Evolutionary conservation across 2,113 vertebrate genomes (phyloP).

Genomic region (Semicossyphus pulcher): DNA sequence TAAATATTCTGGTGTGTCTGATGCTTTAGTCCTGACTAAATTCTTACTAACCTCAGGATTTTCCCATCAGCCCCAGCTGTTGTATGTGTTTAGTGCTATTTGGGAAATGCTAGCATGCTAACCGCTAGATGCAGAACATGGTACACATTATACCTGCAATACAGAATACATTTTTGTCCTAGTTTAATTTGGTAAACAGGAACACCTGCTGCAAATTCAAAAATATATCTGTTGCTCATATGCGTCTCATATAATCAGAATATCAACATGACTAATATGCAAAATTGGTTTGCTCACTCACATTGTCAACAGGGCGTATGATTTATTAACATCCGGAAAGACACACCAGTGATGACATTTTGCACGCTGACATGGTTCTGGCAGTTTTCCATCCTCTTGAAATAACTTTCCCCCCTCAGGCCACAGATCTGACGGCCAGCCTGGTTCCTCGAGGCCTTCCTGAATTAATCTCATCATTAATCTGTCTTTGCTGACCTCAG

Average conservation of each 20-base stretch:
- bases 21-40: too few species aligned
- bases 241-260: background rate
- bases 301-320: background rate
- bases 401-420: constrained; percentile 18
- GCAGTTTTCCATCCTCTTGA: background rate
- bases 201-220: background rate
- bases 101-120: too few species aligned
- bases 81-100: too few species aligned
- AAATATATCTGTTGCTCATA: background rate
- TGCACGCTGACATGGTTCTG: background rate
- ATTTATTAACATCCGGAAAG: background rate
- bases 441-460: constrained; percentile 36
- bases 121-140: too few species aligned
- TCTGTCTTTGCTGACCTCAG: constrained; percentile 19
- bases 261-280: background rate
- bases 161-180: background rate
- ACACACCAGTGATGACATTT: constrained; percentile 3
- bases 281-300: background rate
- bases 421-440: constrained; percentile 7
- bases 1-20: too few species aligned
- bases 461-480: constrained; percentile 34
- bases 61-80: too few species aligned
- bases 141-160: too few species aligned
- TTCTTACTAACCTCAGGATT: too few species aligned
- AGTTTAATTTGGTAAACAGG: background rate